Evolutionary conservation across 2,113 vertebrate genomes (phyloP).

Genomic region (Aramus guarauna): DNA sequence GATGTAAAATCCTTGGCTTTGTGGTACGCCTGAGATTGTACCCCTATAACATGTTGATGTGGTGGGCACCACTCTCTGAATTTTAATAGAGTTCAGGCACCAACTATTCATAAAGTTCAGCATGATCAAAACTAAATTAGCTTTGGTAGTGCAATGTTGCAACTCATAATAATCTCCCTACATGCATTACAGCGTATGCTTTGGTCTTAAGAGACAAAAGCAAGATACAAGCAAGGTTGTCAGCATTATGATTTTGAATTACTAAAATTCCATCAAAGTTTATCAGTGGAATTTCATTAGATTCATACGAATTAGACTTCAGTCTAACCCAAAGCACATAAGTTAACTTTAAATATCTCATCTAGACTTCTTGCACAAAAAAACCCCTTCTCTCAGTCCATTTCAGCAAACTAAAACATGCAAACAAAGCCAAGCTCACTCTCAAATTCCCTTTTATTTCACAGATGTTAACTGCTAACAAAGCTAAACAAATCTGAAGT

Average conservation of each 20-base stretch:
- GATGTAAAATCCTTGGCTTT: neutral
- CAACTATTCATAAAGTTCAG: neutral
- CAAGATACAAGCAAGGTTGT: neutral
- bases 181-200: rapidly evolving
- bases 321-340: neutral
- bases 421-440: neutral
- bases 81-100: neutral
- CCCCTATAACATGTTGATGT: neutral
- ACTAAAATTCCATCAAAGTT: neutral
- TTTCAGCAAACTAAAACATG: neutral
- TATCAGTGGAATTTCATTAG: neutral
- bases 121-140: neutral
- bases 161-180: neutral
- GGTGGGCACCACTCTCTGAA: neutral
- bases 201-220: neutral
- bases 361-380: neutral
- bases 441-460: constrained; percentile 48
- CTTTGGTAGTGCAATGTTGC: neutral
- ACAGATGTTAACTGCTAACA: neutral
- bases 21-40: neutral
- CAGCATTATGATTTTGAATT: neutral
- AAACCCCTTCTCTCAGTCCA: rapidly evolving
- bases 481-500: neutral
- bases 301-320: neutral
- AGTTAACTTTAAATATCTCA: neutral